Evolutionary conservation across 2,888 invertebrate species (phyloP), one percentile per base, ranked within the genome.

Genomic region (Apamea epomidion): DNA sequence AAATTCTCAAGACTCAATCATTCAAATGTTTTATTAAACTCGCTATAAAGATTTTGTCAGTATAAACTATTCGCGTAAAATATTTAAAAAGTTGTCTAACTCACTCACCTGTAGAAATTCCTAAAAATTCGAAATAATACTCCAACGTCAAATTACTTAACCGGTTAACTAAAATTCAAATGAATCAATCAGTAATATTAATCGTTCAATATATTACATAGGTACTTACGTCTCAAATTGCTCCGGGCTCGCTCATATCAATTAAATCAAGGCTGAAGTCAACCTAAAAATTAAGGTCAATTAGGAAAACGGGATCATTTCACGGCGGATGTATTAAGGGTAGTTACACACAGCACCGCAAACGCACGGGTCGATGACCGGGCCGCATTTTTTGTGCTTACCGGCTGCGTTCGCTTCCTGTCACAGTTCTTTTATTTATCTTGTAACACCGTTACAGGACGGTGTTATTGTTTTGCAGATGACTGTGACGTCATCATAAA

Each of bases 361-460:
- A 83, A 91, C 90, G 78, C 83, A 84, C 82, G 86, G 96, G 95
- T 96, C 95, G 93, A 91, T 91, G 96, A 94, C 95, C 96, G 94
- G 79, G 84, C 87, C 87, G 88, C 82, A 88, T 90, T 94, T 96
- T 96, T 95, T 95, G 92, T 93, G 90, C 89, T 89, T 94, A 94
- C 95, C 97, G 96, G 95, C 95, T 96, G 96, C 91, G 93, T 91
- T 88, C 92, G 93, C 90, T 96, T 97, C 97, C 97, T 95, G 97
- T 95, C 95, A 95, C 95, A 95, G 94, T 96, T 96, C 94, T 32
- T 81, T 95, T 91, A 94, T 94, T 94, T 94, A 91, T 93, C 64
- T 70, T 89, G 88, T 87, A 91, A 93, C 94, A 94, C 94, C 94
- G 95, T 93, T 93, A 94, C 93, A 89, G 92, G 92, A 91, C 89